phyloP scores from a whole-genome alignment of 2,888 invertebrate genomes.

The Maniola hyperantus region DNA sequence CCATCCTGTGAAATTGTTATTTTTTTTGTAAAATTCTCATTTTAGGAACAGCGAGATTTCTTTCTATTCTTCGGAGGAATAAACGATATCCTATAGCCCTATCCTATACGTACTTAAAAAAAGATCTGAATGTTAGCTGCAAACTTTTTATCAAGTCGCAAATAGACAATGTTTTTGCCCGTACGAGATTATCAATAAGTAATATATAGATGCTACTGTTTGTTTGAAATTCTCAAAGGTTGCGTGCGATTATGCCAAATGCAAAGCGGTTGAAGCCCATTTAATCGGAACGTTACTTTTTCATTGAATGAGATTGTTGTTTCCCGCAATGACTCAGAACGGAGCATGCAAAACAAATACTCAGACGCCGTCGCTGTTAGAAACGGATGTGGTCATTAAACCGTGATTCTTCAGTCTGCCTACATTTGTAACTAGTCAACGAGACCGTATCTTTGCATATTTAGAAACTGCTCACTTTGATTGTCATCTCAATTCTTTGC shows the following conservation, averaged over 20 bases:
- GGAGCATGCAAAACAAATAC: constrained; percentile 70
- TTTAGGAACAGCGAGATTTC: too few species aligned
- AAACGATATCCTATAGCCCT: too few species aligned
- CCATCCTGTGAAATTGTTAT: constrained; percentile 78
- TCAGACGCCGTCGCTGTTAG: constrained; percentile 63
- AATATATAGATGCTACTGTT: background rate
- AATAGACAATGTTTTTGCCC: background rate
- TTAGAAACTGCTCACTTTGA: constrained; percentile 14
- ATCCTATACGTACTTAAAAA: too few species aligned
- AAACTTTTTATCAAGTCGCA: background rate
- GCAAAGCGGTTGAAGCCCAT: constrained; percentile 48
- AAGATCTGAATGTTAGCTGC: background rate
- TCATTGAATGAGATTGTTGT: constrained; percentile 70
- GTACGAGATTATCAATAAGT: background rate
- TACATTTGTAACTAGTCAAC: constrained; percentile 42
- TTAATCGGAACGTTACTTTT: constrained; percentile 59
- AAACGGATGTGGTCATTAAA: constrained; percentile 79
- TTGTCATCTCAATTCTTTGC: background rate
- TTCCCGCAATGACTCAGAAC: constrained; percentile 68
- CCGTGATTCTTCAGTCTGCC: constrained; percentile 70
- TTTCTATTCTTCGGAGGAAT: too few species aligned
- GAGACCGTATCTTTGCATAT: constrained; percentile 22
- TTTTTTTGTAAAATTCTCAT: background rate
- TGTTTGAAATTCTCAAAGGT: constrained; percentile 6
- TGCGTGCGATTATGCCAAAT: constrained; percentile 24